Percentiles rank a stretch among this genome's conserved stretches.
Conservation (phyloP, 1,140 invertebrate genomes). For the Cephus cinctus region DNA sequence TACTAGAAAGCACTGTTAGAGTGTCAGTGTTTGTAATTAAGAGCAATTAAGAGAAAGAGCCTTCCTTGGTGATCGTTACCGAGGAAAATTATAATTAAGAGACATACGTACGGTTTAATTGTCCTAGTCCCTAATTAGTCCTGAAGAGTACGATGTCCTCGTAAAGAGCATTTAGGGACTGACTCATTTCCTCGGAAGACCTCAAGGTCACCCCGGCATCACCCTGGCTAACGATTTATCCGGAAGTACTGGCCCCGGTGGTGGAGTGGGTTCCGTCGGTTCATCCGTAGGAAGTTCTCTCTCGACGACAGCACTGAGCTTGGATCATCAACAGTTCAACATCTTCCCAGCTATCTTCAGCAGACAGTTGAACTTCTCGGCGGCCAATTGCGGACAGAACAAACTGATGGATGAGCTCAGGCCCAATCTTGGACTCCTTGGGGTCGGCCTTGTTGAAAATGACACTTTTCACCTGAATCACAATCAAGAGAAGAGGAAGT, state of each 20-base stretch:
- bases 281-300: slow-evolving; percentile 43
- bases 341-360: slow-evolving; percentile 87
- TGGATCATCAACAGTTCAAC: slow-evolving; percentile 80
- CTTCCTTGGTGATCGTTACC: too few relatives aligned
- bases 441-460: slow-evolving; percentile 75
- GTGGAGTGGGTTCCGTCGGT: slow-evolving; percentile 42
- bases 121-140: too few relatives aligned
- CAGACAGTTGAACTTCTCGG: slow-evolving; percentile 78
- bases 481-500: slow-evolving; percentile 65
- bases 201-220: slow-evolving; percentile 53
- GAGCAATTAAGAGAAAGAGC: too few relatives aligned
- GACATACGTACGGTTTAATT: too few relatives aligned
- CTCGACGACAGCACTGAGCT: slow-evolving; percentile 56
- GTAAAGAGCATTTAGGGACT: not conserved
- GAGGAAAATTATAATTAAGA: too few relatives aligned
- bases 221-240: slow-evolving; percentile 56
- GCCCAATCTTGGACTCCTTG: slow-evolving; percentile 77
- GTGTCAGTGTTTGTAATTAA: too few relatives aligned
- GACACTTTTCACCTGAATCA: slow-evolving; percentile 65
- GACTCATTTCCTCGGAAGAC: slow-evolving; percentile 20
- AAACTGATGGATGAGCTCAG: slow-evolving; percentile 82
- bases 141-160: not conserved
- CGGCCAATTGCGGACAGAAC: slow-evolving; percentile 66
- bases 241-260: slow-evolving; percentile 52
- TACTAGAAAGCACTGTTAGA: too few relatives aligned